A percentile compares a stretch with the other conserved stretches of the same genome.
phyloP scores from a whole-genome alignment of 1,140 invertebrate genomes.

The Drosophila chauvacae region DNA sequence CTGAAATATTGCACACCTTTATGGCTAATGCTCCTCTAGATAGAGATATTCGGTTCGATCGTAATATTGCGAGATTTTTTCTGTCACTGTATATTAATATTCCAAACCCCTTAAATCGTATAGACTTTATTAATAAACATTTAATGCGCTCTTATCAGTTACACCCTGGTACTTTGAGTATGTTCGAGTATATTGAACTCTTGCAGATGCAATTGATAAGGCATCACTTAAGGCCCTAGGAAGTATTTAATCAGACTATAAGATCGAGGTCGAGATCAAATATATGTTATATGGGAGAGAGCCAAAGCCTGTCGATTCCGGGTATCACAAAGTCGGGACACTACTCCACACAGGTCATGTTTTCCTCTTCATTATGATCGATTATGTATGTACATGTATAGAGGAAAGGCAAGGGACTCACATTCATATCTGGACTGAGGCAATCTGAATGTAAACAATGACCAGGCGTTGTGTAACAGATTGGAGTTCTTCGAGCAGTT shows the following conservation, averaged over 20 bases:
- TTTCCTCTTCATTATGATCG: constrained; percentile 2
- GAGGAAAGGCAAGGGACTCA: constrained; percentile 2
- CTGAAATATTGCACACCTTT: neutral
- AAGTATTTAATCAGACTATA: neutral
- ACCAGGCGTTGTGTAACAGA: constrained; percentile 64
- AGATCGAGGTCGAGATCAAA: neutral
- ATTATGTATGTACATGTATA: constrained; percentile 4
- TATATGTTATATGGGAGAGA: neutral
- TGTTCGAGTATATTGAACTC: constrained; percentile 15
- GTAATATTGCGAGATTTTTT: neutral
- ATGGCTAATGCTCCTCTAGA: neutral
- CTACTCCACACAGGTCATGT: neutral
- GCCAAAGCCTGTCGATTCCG: neutral
- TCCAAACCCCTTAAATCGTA: constrained; percentile 13
- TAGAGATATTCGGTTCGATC: neutral
- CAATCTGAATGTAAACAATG: constrained; percentile 61
- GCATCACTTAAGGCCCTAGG: neutral
- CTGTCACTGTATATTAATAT: neutral
- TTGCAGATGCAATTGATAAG: constrained; percentile 1
- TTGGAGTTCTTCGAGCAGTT: constrained; percentile 43
- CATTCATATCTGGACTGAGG: constrained; percentile 19
- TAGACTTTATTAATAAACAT: constrained; percentile 25
- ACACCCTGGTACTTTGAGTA: constrained; percentile 2
- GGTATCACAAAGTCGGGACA: constrained; percentile 15
- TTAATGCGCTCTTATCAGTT: constrained; percentile 24